Evolutionary conservation across 2,888 invertebrate species (phyloP).

Genomic region (Drosophila rellima): DNA sequence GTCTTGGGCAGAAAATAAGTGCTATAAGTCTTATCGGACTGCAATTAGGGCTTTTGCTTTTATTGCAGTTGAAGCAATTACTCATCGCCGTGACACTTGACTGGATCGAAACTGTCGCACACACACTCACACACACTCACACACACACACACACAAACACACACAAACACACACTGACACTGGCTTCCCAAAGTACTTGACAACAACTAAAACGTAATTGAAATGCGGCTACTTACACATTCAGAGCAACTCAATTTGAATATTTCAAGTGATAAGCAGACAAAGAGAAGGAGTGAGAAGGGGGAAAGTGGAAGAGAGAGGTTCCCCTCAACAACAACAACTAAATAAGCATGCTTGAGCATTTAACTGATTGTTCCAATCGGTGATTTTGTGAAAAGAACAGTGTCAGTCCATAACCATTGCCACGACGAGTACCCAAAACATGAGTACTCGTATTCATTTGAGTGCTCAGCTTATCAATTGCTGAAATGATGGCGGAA

Average conservation of each 20-base stretch:
- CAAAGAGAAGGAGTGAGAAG: neutral
- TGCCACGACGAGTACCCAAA: conserved; percentile 29
- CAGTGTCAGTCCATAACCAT: conserved; percentile 62
- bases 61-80: conserved; percentile 59
- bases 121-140: conserved; percentile 9
- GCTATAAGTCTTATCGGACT: conserved; percentile 51
- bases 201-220: conserved; percentile 66
- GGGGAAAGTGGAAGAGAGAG: conserved; percentile 1
- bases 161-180: conserved; percentile 10
- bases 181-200: conserved; percentile 60
- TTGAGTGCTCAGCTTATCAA: conserved; percentile 61
- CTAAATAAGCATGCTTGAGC: conserved; percentile 55
- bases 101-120: conserved; percentile 29
- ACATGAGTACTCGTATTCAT: conserved; percentile 15
- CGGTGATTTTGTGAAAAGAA: conserved; percentile 73
- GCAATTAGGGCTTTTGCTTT: conserved; percentile 56
- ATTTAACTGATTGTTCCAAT: conserved; percentile 81
- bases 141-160: conserved; percentile 16
- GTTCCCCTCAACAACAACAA: conserved; percentile 19
- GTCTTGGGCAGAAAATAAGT: conserved; percentile 25
- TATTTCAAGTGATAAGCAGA: conserved; percentile 57
- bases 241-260: conserved; percentile 63
- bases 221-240: conserved; percentile 73
- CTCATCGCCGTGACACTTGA: conserved; percentile 62
- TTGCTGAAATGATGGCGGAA: conserved; percentile 80